These are phyloP conservation scores for Myopa testacea DNA, from an alignment of 2,888 invertebrate genomes.

Conservation along the genomic window DNA sequence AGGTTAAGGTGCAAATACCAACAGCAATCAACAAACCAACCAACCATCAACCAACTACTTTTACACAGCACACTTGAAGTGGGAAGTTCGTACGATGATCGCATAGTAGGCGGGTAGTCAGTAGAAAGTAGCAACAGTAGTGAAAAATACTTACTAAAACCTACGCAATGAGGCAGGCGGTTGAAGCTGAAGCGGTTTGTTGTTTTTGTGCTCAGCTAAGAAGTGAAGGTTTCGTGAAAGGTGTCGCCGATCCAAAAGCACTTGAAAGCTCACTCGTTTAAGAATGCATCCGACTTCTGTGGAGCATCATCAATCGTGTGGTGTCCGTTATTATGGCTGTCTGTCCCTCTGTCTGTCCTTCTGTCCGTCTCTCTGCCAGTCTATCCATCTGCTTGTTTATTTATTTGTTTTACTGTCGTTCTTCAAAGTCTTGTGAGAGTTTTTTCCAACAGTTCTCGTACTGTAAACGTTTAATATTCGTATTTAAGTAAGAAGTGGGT, in stretches of 20 bases:
- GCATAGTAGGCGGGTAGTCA: background rate
- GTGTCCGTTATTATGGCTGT: too few relatives aligned
- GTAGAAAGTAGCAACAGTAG: background rate
- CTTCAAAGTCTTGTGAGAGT: too few relatives aligned
- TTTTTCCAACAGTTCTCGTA: too few relatives aligned
- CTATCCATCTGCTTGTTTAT: background rate
- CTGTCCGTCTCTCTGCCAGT: background rate
- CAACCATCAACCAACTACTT: background rate
- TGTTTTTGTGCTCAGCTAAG: background rate
- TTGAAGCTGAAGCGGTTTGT: background rate
- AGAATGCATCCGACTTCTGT: constrained; percentile 1
- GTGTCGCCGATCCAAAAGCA: background rate
- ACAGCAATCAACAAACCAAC: background rate
- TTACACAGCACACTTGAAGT: background rate
- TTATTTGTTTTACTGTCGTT: background rate
- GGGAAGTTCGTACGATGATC: background rate
- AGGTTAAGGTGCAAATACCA: constrained; percentile 9
- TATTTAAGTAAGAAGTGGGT: too few relatives aligned
- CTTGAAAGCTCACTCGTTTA: constrained; percentile 2
- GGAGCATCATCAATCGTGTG: background rate
- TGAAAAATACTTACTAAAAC: background rate
- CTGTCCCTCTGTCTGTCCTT: too few relatives aligned
- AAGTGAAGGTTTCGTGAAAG: too few relatives aligned
- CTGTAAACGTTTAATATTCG: too few relatives aligned
- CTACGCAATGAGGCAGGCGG: constrained; percentile 7